Evolutionary conservation across 2,797 vertebrate genomes (phyloP).

Genomic region (Graptemys geographica): DNA sequence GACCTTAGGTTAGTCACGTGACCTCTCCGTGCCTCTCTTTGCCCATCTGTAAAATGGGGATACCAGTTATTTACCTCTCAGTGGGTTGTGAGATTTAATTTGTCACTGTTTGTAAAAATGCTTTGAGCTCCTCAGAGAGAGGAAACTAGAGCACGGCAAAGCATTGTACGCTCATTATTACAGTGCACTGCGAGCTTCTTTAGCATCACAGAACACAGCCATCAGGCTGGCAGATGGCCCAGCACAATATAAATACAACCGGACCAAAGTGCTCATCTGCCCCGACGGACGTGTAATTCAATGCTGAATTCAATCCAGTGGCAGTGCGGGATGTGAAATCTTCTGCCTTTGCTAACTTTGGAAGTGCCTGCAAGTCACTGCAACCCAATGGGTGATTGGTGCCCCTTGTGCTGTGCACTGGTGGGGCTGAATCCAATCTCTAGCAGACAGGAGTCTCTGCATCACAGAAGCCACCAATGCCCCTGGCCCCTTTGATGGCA

Average conservation of each 20-base stretch:
- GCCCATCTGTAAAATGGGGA: background rate
- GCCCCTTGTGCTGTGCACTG: no score
- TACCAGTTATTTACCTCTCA: background rate
- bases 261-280: background rate
- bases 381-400: no score
- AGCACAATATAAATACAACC: background rate
- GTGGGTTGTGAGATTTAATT: background rate
- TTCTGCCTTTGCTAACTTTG: no score
- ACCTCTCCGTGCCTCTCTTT: background rate
- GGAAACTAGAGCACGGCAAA: background rate
- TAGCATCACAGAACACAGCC: background rate
- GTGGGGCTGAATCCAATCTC: no score
- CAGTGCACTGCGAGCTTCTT: background rate
- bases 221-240: background rate
- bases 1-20: background rate
- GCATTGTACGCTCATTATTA: background rate
- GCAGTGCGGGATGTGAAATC: background rate
- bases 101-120: no score
- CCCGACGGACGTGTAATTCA: background rate
- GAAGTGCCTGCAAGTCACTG: no score
- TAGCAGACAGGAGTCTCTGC: no score
- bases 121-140: background rate
- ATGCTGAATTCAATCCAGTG: background rate
- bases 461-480: no score
- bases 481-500: background rate